phyloP scores from a whole-genome alignment of 2,113 vertebrate species.

The Arvicanthis niloticus region DNA sequence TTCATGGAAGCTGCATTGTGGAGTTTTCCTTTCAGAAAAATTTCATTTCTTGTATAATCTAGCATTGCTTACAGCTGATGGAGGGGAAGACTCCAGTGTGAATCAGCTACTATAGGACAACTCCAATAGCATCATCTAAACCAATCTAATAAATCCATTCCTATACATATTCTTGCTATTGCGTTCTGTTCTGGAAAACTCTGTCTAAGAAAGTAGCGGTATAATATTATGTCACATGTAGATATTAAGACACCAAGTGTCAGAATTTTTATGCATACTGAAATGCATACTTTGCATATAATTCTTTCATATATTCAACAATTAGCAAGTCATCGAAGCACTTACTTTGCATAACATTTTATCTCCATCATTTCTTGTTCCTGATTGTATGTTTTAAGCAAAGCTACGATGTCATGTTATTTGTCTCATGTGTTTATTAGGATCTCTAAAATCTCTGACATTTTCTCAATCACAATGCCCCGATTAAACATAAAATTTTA shows the following conservation, averaged over 20 bases:
- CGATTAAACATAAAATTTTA: not conserved
- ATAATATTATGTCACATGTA: not conserved
- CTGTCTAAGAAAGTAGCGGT: not conserved
- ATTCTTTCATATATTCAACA: not conserved
- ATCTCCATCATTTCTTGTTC: conserved; percentile 9
- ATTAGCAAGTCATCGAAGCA: not conserved
- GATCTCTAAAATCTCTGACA: not conserved
- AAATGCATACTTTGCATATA: not conserved
- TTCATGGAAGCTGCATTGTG: not conserved
- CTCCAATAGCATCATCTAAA: not conserved
- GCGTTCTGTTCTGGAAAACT: not conserved
- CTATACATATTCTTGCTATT: no score
- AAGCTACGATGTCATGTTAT: not conserved
- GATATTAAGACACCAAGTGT: not conserved
- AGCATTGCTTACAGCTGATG: not conserved
- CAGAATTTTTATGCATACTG: not conserved
- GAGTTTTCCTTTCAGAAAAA: not conserved
- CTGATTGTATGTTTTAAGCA: not conserved
- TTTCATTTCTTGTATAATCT: not conserved
- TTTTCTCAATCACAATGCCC: conserved; percentile 3
- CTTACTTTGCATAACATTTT: not conserved
- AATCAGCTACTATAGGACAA: not conserved
- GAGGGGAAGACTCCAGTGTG: not conserved
- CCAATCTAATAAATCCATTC: not conserved
- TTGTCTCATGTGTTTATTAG: conserved; percentile 20